Evolutionary conservation across 2,888 invertebrate genomes (phyloP), one percentile per base, ranked within the genome.

Genomic region (Heteromyza rotundicornis): DNA sequence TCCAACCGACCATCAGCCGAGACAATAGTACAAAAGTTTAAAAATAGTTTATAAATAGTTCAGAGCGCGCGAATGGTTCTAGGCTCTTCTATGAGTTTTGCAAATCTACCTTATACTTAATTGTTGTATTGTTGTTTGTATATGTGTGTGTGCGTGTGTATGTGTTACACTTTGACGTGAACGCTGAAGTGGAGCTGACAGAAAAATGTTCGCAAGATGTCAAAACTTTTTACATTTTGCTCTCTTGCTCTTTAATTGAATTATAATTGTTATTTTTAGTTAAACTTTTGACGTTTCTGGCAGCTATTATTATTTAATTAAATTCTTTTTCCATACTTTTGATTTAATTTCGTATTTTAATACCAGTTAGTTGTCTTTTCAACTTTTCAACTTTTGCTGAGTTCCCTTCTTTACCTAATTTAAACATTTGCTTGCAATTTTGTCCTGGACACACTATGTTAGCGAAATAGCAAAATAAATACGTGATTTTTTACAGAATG

Each of bases 121-220:
- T 47, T 47, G 47, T 47, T 19, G 47, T 17, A 47, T 47, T 47
- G 47, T 47, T 47, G 47, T 17, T 19, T 47, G 40, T n/a, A n/a
- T n/a, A 12, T 40, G 3, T 40, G 40, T 40, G 3, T 3, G 19
- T 19, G 47, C 47, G 5, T 5, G 7, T 7, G 47, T 2, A 17
- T 47, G 17, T 19, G 20, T 3, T n/a, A n/a, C n/a, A n/a, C n/a
- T n/a, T n/a, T n/a, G n/a, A n/a, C n/a, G n/a, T n/a, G n/a, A n/a
- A n/a, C n/a, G n/a, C n/a, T n/a, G n/a, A 24, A 56, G 47, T 67
- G 67, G 68, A 70, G 66, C 66, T 64, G 71, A 71, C 67, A 69
- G 73, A 70, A 32, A 69, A 69, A 70, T 69, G 70, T 72, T 73
- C 68, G 71, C 73, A 73, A 62, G 66, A 63, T 69, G 71, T 72